A percentile compares a stretch with the other conserved stretches of the same genome.
Conservation (phyloP, 2,888 invertebrate species). For the Charanyca ferruginea region DNA sequence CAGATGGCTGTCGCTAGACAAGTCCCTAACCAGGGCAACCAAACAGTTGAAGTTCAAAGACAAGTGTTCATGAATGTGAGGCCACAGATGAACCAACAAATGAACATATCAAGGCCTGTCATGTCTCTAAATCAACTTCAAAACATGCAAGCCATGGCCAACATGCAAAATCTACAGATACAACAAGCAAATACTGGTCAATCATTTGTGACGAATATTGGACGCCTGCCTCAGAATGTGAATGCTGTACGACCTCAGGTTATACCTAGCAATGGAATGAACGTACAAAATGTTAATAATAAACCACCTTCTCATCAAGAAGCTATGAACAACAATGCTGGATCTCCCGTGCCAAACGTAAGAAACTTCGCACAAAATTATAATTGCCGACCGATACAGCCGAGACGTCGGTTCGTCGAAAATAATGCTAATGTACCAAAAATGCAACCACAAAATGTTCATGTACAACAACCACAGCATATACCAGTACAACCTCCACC, state of each 20-base stretch:
- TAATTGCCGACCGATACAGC: slow-evolving; percentile 78
- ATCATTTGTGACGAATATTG: slow-evolving; percentile 59
- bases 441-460: slow-evolving; percentile 27
- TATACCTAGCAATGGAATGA: slow-evolving; percentile 43
- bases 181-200: slow-evolving; percentile 60
- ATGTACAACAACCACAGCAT: slow-evolving; percentile 34
- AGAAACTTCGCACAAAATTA: slow-evolving; percentile 68
- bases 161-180: slow-evolving; percentile 65
- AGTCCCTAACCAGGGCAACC: slow-evolving; percentile 61
- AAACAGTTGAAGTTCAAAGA: slow-evolving; percentile 57
- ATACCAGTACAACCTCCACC: slow-evolving; percentile 51
- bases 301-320: slow-evolving; percentile 45
- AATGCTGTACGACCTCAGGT: slow-evolving; percentile 54
- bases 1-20: slow-evolving; percentile 55
- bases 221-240: slow-evolving; percentile 59
- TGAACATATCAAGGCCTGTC: slow-evolving; percentile 56
- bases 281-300: slow-evolving; percentile 48
- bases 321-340: slow-evolving; percentile 31
- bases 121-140: slow-evolving; percentile 61
- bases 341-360: slow-evolving; percentile 43
- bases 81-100: slow-evolving; percentile 64
- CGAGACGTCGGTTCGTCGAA: slow-evolving; percentile 70
- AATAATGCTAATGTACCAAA: slow-evolving; percentile 44
- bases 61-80: slow-evolving; percentile 61
- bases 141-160: slow-evolving; percentile 53